Evolutionary conservation across 2,888 invertebrate species (phyloP), one percentile per base, ranked within the genome.

Genomic region (Macrophya alboannulata): DNA sequence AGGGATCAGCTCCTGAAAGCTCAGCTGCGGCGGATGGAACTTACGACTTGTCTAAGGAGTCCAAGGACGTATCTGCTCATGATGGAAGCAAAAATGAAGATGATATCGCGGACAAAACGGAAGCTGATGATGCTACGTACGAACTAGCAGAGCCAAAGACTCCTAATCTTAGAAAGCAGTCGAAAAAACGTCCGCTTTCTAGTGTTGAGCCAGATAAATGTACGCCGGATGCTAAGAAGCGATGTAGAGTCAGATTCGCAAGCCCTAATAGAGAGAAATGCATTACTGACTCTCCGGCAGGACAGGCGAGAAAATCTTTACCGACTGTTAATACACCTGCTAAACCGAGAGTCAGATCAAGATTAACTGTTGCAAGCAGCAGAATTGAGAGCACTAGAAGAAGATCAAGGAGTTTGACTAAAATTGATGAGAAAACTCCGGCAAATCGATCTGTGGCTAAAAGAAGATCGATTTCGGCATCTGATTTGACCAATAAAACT

Each of bases 401-500:
- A 4, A 72, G 85, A 12, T 85, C 85, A 21, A 84, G 74, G 21
- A 84, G 84, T 43, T n/a, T 85, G 84, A 84, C 74, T 0, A 74
- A 84, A 40, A 21, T 83, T 9, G 59, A 79, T n/a, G 76, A 84
- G 1, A 81, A 65, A n/a, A 72, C 48, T 21, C 65, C 84, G 6
- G 25, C 31, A 17, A 10, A 15, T 12, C 79, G 68, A 51, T 37
- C 68, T 25, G 10, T 21, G 8, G 45, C 15, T 12, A 81, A 85
- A 31, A 88, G 87, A 83, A 85, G 86, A 43, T 89, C 89, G 0
- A 87, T 82, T 65, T 87, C 89, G 10, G 71, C 87, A 9, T 83
- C 87, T 15, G 86, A 88, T 40, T 37, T 76, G 0, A 81, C 90
- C 43, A 91, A 87, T 15, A 94, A 94, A 87, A 93, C 94, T 86